Evolutionary conservation across 1,140 invertebrate genomes (phyloP).

Genomic region (Lycorma delicatula): DNA sequence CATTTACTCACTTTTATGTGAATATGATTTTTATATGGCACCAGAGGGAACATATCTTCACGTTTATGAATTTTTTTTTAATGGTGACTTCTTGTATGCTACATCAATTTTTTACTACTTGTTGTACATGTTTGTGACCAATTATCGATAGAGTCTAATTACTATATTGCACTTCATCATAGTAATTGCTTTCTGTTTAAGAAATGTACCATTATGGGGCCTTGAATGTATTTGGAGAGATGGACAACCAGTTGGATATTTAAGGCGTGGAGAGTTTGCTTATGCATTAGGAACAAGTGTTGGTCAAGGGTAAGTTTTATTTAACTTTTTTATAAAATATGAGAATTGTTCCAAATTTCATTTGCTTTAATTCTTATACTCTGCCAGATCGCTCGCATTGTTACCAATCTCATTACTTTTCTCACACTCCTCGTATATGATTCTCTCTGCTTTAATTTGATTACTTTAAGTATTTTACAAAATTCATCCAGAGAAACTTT

Average conservation of each 20-base stretch:
- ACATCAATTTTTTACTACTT: too few species aligned
- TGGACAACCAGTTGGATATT: slow-evolving; percentile 61
- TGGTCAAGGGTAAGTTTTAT: slow-evolving; percentile 49
- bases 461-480: not conserved
- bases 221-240: slow-evolving; percentile 76
- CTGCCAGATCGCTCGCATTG: too few species aligned
- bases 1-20: too few species aligned
- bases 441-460: not conserved
- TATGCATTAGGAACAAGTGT: slow-evolving; percentile 62
- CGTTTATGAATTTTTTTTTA: too few species aligned
- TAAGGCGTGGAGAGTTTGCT: slow-evolving; percentile 71
- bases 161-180: not conserved
- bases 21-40: too few species aligned
- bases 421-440: not conserved
- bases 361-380: too few species aligned
- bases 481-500: not conserved
- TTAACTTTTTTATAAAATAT: not conserved
- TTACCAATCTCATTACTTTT: not conserved
- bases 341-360: too few species aligned
- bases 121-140: not conserved
- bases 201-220: slow-evolving; percentile 64
- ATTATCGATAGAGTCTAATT: not conserved
- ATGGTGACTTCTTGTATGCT: too few species aligned
- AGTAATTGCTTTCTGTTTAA: slow-evolving; percentile 29
- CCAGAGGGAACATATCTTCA: too few species aligned